phyloP scores from a whole-genome alignment of 2,113 vertebrate genomes.

The Corythornis vintsioides region DNA sequence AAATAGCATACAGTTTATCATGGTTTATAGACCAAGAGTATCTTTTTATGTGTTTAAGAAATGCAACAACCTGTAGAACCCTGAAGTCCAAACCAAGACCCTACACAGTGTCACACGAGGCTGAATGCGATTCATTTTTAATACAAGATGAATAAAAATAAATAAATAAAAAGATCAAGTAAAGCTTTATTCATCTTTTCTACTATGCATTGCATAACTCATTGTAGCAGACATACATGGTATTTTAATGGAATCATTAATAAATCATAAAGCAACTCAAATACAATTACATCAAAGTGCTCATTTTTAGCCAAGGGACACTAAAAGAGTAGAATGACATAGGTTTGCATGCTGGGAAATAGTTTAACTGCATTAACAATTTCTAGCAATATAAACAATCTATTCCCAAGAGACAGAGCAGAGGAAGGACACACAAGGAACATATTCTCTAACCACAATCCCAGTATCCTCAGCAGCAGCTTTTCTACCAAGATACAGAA shows the following conservation, averaged over 20 bases:
- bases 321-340: constrained; percentile 69
- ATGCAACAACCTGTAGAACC: neutral
- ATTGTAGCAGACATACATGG: constrained; percentile 56
- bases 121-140: neutral
- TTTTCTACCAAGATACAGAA: neutral
- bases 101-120: neutral
- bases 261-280: constrained; percentile 85
- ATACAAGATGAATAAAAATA: neutral
- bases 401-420: constrained; percentile 65
- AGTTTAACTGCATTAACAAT: constrained; percentile 51
- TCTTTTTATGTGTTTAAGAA: neutral
- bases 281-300: constrained; percentile 82
- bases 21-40: neutral
- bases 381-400: constrained; percentile 72
- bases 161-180: neutral
- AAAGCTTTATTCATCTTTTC: neutral
- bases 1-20: neutral
- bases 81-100: neutral
- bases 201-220: neutral
- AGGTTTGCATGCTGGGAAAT: constrained; percentile 55
- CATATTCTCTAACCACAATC: neutral
- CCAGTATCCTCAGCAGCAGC: neutral
- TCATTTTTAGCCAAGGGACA: constrained; percentile 74
- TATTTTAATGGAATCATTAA: constrained; percentile 85
- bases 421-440: constrained; percentile 51